Conservation (phyloP, 2,888 invertebrate species). For the Amitus sp. region DNA sequence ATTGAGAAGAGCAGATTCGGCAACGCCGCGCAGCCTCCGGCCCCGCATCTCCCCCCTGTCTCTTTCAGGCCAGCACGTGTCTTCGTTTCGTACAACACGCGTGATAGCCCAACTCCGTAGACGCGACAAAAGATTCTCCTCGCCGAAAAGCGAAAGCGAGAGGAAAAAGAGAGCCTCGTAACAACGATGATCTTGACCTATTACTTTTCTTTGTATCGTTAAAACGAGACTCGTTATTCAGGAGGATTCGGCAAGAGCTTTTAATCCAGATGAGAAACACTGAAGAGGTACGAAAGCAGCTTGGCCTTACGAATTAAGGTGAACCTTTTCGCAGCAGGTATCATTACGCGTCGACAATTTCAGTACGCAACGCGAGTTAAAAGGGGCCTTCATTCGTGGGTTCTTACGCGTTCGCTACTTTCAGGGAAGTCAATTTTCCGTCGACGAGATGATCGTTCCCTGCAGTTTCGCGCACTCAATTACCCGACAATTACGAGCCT, state of each 20-base stretch:
- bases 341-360: slow-evolving; percentile 28
- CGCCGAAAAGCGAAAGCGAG: slow-evolving; percentile 34
- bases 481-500: slow-evolving; percentile 17
- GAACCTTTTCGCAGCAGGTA: slow-evolving; percentile 32
- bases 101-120: slow-evolving; percentile 20
- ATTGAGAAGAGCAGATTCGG: slow-evolving; percentile 23
- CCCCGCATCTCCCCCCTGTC: background rate
- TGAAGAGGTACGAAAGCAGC: slow-evolving; percentile 26
- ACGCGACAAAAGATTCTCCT: slow-evolving; percentile 27
- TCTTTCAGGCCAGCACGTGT: background rate
- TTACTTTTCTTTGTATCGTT: slow-evolving; percentile 18
- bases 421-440: slow-evolving; percentile 23
- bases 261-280: slow-evolving; percentile 20
- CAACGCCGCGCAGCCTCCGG: slow-evolving; percentile 23
- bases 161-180: slow-evolving; percentile 18
- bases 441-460: background rate
- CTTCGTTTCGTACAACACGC: slow-evolving; percentile 9
- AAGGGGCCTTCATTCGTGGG: slow-evolving; percentile 16
- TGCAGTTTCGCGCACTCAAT: slow-evolving; percentile 4
- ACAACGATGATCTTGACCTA: slow-evolving; percentile 38
- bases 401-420: too few species aligned
- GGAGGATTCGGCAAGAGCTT: too few species aligned
- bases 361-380: slow-evolving; percentile 13
- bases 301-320: too few species aligned
- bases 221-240: slow-evolving; percentile 2